Conservation (phyloP, 2,113 vertebrate genomes). For the Plecotus auritus region DNA sequence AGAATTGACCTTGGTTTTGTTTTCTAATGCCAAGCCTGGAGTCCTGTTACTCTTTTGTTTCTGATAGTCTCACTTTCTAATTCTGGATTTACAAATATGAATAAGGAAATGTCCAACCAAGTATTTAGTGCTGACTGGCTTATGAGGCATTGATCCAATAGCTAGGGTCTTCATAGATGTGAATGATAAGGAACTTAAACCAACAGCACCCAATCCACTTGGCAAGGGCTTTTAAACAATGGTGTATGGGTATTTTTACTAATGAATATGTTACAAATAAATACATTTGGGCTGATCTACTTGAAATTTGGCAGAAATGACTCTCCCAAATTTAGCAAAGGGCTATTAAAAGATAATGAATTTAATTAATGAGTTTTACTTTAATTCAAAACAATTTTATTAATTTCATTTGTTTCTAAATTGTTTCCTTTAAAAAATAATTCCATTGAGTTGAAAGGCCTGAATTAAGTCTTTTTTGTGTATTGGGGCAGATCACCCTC, state of each 20-base stretch:
- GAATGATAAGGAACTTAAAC: not conserved
- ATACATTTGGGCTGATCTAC: not conserved
- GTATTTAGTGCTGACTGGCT: not conserved
- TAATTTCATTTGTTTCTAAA: not conserved
- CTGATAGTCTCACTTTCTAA: not conserved
- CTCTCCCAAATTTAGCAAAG: not conserved
- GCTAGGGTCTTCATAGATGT: not conserved
- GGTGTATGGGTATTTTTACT: not conserved
- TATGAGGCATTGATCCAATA: not conserved
- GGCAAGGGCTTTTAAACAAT: not conserved
- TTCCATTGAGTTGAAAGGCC: not conserved
- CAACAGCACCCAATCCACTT: not conserved
- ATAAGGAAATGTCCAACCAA: not conserved
- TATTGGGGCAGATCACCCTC: not conserved
- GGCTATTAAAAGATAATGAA: constrained; percentile 31
- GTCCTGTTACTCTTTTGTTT: not conserved
- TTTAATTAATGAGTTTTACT: constrained; percentile 39
- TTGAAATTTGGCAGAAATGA: constrained; percentile 27
- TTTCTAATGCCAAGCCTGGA: not conserved
- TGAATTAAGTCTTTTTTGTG: not conserved
- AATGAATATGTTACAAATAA: not conserved
- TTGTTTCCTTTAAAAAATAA: constrained; percentile 4
- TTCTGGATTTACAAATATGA: not conserved
- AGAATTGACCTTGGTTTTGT: not conserved
- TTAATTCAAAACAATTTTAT: constrained; percentile 21